Base-by-base conservation (phyloP, 1,140 invertebrate genomes). In the Nilaparvata lugens region DNA sequence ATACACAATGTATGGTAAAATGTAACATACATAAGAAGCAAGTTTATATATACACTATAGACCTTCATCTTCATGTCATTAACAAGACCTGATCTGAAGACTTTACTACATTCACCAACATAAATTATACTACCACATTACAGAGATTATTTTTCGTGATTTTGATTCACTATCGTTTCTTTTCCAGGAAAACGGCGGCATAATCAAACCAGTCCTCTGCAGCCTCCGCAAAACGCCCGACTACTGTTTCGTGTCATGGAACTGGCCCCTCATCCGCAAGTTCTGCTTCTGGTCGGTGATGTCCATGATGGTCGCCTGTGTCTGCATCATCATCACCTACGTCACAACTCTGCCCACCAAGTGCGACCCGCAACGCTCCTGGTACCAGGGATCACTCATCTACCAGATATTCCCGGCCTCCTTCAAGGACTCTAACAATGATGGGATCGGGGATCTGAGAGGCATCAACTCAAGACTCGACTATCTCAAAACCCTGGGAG, bases 401-500 rank as follows among this genome's bases (percentile, higher is more conserved):
- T 92, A 92, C 69, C 88, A 92, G 74, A 82, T 93, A 56, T 90
- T 90, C 66, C 87, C 88, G 2, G 85, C 85, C 0, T 88, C 87
- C 45, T 92, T 90, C 69, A 81, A 88, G 70, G 88, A 91, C 68
- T 83, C 84, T 0, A 81, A 85, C 67, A 73, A 72, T 62, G 84
- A 89, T 71, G 86, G 86, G 2, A 79, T 83, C 63, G 88, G 88
- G 24, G 87, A 92, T 71, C 71, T 92, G 0, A 79, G 76, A 64
- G 88, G 88, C 1, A 75, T 91, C 28, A 75, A 76, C 1, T 77
- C 79, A 53, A 80, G 83, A 64, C 70, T 87, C 7, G 81, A 86
- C 61, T 89, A 91, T 65, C 71, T 91, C 0, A 72, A 81, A 63
- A 72, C 76, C 40, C 70, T 91, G 1, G 86, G 85, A 0, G 79